Evolutionary conservation across 2,113 vertebrate species (phyloP).

Genomic region (Athene noctua): DNA sequence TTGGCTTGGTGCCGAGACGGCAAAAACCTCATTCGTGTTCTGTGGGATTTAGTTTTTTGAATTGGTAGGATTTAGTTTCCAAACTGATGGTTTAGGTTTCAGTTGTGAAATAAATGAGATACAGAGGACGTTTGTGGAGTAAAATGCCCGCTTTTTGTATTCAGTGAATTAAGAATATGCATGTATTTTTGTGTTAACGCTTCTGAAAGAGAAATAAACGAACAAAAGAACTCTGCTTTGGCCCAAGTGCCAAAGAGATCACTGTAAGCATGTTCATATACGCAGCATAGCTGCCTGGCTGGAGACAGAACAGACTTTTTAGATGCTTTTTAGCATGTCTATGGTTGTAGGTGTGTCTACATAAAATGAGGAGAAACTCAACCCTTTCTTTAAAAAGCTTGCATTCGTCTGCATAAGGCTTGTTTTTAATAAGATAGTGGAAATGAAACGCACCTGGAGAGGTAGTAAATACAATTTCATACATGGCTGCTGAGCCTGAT

Average conservation of each 20-base stretch:
- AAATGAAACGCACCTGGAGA: not conserved
- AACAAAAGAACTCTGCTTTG: not conserved
- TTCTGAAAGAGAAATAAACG: not conserved
- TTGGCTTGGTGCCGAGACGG: not conserved
- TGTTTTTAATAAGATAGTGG: not conserved
- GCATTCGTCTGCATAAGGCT: not conserved
- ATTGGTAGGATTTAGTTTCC: accelerated
- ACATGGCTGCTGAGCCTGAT: not conserved
- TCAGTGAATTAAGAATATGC: accelerated
- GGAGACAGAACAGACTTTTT: not conserved
- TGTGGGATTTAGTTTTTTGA: not conserved
- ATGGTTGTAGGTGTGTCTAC: not conserved
- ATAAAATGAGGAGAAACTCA: not conserved
- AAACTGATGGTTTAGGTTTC: not conserved
- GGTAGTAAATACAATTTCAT: not conserved
- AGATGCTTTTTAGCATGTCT: not conserved
- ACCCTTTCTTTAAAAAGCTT: not conserved
- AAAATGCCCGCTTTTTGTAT: not conserved
- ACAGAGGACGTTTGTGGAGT: accelerated
- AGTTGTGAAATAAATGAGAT: not conserved
- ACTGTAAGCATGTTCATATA: accelerated
- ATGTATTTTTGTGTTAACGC: accelerated
- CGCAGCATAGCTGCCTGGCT: accelerated
- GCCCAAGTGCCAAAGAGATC: accelerated
- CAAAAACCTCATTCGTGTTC: accelerated